These are phyloP conservation scores for Rhogogaster chlorosoma DNA, from an alignment of 2,888 invertebrate species.

Conservation along the genomic window DNA sequence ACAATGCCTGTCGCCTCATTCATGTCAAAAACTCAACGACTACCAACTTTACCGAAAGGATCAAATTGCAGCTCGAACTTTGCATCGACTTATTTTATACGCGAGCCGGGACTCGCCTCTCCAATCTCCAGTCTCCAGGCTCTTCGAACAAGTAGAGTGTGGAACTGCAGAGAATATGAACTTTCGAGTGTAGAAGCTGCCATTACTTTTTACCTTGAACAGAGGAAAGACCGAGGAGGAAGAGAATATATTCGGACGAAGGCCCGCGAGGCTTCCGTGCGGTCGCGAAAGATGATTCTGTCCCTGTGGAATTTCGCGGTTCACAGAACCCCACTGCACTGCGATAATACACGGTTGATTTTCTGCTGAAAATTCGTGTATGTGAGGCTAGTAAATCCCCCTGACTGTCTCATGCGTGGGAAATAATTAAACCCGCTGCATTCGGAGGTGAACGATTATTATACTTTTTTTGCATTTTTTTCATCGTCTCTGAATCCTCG, in stretches of 20 bases:
- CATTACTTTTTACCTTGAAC: constrained; percentile 32
- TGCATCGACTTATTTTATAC: constrained; percentile 72
- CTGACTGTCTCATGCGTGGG: background rate
- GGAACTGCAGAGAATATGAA: background rate
- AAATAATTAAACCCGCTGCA: background rate
- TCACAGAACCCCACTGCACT: constrained; percentile 24
- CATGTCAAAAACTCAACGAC: constrained; percentile 70
- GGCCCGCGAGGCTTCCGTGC: constrained; percentile 34
- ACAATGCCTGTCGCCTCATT: constrained; percentile 72
- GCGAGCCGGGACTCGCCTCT: constrained; percentile 33
- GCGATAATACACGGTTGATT: background rate
- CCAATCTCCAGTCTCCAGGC: background rate
- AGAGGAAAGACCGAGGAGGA: background rate
- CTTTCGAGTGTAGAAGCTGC: background rate
- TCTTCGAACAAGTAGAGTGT: background rate
- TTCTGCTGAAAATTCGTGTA: background rate
- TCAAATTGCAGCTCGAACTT: constrained; percentile 73
- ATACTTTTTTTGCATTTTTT: background rate
- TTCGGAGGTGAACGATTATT: background rate
- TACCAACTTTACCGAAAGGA: constrained; percentile 66
- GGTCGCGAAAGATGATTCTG: constrained; percentile 45
- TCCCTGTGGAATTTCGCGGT: constrained; percentile 42
- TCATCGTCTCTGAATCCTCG: background rate
- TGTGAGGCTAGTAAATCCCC: background rate
- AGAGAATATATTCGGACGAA: constrained; percentile 16